Conservation (phyloP, 2,797 vertebrate genomes). For the Sarcophilus harrisii region DNA sequence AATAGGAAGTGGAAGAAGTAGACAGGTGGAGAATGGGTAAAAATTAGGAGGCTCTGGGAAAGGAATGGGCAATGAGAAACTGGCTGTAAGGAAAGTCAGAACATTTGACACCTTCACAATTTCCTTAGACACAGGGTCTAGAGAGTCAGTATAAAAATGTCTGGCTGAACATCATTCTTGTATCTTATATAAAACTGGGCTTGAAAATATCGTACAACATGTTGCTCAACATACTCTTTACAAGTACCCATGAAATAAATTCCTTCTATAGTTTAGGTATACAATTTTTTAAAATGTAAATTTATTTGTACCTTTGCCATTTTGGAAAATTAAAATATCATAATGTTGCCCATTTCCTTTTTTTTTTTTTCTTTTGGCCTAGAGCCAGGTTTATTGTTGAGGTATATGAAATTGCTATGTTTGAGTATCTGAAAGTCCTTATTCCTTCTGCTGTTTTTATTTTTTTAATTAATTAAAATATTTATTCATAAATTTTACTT, state of each 20-base stretch:
- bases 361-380: background rate
- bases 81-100: background rate
- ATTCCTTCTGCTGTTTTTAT: background rate
- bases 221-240: background rate
- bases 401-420: background rate
- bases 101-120: background rate
- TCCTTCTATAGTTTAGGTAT: background rate
- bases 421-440: background rate
- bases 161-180: background rate
- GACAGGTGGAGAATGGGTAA: background rate
- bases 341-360: background rate
- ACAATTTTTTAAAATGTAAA: background rate
- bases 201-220: conserved; percentile 10
- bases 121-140: background rate
- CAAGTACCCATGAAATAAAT: background rate
- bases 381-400: background rate
- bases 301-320: background rate
- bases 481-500: background rate
- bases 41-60: background rate
- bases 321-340: conserved; percentile 22
- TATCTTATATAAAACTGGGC: conserved; percentile 19
- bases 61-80: background rate
- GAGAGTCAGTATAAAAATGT: background rate
- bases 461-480: conserved; percentile 38
- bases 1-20: background rate